Base-by-base conservation (phyloP, 2,113 vertebrate species). In the Cromileptes altivelis region DNA sequence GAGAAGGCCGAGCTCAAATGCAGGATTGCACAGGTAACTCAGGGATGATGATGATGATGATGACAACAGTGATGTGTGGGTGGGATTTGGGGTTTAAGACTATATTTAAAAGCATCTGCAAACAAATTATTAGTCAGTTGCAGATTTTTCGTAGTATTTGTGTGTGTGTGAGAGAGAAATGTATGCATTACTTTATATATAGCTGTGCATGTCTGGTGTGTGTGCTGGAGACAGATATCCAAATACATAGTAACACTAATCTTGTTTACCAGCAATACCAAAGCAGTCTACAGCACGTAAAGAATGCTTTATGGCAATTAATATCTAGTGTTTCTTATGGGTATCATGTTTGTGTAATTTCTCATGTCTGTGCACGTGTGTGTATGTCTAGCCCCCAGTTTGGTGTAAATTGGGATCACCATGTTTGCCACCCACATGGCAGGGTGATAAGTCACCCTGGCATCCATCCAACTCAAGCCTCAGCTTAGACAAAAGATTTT, bases 1-100 rank as follows among this genome's bases (percentile, higher is more conserved):
- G 95, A 96, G 91, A 93, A 90, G 87, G 88, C 93, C 49, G 92
- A 96, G 60, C 91, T 96, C 60, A 93, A 95, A 68, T 92, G 92
- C 82, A 86, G 93, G 69, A 87, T 96, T 85, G 89, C 87, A 15
- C 94, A 96, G 95, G 95, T 96, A 80, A 58, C 53, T 68, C 4
- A 60, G 0, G 55, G 42, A 76, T 27, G 45, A 49, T 21, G 27
- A 55, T 33, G 47, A 7, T 37, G 33, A 6, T 37, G 33, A 37
- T 23, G 61, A 27, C 27, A 27, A 27, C 17, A 5, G 21, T 30
- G 27, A 61, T 57, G 14, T 37, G n/a, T 53, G 11, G 53, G 23
- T 45, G 25, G 23, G 14, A 27, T 17, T 33, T 25, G 4, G 19
- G 5, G 40, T 62, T 17, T 19, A 18, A 49, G 11, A 37, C 27